These are phyloP conservation scores for Cheumatopsyche charites DNA, from an alignment of 1,140 invertebrate species.

Conservation along the genomic window DNA sequence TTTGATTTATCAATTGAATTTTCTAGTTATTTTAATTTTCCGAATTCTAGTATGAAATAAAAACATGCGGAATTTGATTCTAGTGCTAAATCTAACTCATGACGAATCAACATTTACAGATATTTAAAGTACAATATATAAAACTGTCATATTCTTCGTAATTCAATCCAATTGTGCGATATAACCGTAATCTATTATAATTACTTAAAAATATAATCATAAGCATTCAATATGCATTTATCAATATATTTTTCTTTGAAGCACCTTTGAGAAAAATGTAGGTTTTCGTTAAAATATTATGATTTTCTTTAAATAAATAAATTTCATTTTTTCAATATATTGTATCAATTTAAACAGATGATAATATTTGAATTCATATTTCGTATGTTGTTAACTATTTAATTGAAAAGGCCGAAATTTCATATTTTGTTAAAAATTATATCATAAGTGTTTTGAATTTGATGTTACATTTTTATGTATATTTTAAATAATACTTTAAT, in stretches of 20 bases:
- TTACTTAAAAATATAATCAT: constrained; percentile 18
- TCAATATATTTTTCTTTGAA: background rate
- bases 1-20: no score
- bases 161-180: constrained; percentile 19
- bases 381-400: constrained; percentile 24
- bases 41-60: no score
- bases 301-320: background rate
- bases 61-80: no score
- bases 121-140: no score
- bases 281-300: background rate
- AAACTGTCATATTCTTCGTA: background rate
- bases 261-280: constrained; percentile 1
- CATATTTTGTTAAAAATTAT: constrained; percentile 26
- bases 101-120: no score
- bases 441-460: constrained; percentile 39
- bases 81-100: no score
- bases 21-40: no score
- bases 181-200: background rate
- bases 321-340: background rate
- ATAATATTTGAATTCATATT: background rate
- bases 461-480: constrained; percentile 45
- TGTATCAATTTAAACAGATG: background rate
- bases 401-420: constrained; percentile 11
- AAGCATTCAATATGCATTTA: constrained; percentile 16
- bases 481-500: constrained; percentile 48